A percentile compares a stretch with the other conserved stretches of the same genome.
Conservation (phyloP, 2,888 invertebrate genomes). For the Sympetrum striolatum region DNA sequence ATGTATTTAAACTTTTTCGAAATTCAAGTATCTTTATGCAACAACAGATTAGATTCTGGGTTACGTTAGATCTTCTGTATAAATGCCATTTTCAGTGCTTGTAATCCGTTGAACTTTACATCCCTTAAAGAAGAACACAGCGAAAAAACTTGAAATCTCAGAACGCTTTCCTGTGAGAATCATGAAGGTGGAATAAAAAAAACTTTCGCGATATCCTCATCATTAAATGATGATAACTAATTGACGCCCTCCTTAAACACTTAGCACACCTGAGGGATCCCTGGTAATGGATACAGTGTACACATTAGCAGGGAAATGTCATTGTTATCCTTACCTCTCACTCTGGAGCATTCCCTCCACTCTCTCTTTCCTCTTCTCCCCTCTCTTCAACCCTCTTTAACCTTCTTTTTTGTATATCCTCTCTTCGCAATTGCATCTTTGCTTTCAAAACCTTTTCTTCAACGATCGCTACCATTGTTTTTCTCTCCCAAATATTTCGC, state of each 20-base stretch:
- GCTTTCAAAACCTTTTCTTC: too few relatives aligned
- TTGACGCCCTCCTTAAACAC: constrained; percentile 19
- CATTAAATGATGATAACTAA: constrained; percentile 23
- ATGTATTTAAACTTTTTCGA: too few relatives aligned
- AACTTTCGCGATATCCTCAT: background rate
- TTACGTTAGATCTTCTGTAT: too few relatives aligned
- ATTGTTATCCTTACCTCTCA: background rate
- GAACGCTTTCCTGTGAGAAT: too few relatives aligned
- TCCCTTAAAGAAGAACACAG: too few relatives aligned
- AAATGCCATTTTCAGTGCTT: too few relatives aligned
- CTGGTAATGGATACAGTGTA: background rate
- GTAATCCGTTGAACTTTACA: too few relatives aligned
- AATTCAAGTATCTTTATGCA: too few relatives aligned
- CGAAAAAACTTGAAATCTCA: too few relatives aligned
- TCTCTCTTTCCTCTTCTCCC: background rate
- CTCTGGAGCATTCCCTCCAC: background rate
- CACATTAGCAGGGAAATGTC: background rate
- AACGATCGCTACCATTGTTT: background rate
- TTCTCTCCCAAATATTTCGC: background rate
- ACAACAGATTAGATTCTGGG: too few relatives aligned
- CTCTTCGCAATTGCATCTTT: too few relatives aligned
- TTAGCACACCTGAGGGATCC: constrained; percentile 17
- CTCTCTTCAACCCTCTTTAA: background rate
- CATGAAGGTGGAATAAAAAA: background rate
- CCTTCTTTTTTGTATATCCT: too few relatives aligned